Conservation (phyloP, 2,797 vertebrate species). For the Lycodopsis pacificus region DNA sequence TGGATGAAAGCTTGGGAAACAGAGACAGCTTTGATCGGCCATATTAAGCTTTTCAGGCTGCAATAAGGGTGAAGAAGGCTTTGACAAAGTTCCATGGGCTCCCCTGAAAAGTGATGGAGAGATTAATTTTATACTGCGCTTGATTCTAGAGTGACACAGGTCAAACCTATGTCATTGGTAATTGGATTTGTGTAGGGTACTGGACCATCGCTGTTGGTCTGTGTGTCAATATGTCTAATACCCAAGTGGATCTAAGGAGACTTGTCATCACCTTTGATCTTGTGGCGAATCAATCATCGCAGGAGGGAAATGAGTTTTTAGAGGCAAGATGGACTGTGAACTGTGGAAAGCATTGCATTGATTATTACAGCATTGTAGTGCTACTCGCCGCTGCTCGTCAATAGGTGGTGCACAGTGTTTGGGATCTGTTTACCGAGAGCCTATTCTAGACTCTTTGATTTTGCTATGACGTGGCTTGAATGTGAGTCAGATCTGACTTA, state of each 20-base stretch:
- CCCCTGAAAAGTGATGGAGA: not conserved
- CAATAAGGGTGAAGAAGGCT: not conserved
- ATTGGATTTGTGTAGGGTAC: not conserved
- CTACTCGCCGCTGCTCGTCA: not conserved
- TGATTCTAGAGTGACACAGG: not conserved
- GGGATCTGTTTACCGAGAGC: not conserved
- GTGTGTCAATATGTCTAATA: slow-evolving; percentile 18
- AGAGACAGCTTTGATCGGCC: not conserved
- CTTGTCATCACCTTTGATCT: not conserved
- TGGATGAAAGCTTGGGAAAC: not conserved
- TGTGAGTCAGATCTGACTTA: not conserved
- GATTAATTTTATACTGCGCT: not conserved
- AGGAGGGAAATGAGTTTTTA: slow-evolving; percentile 19
- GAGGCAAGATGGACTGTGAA: slow-evolving; percentile 2
- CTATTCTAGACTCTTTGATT: not conserved
- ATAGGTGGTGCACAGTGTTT: not conserved
- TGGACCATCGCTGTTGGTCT: not conserved
- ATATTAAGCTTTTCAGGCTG: not conserved
- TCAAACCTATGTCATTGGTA: not conserved
- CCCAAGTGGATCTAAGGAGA: slow-evolving; percentile 6
- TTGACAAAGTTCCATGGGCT: not conserved
- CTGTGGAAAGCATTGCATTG: not conserved
- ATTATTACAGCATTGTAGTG: not conserved
- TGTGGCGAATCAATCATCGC: slow-evolving; percentile 18
- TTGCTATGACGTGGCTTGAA: not conserved